Percentiles rank a stretch among this genome's conserved stretches.
Conservation (phyloP, 2,888 invertebrate genomes). For the Melangyna quadrimaculata region DNA sequence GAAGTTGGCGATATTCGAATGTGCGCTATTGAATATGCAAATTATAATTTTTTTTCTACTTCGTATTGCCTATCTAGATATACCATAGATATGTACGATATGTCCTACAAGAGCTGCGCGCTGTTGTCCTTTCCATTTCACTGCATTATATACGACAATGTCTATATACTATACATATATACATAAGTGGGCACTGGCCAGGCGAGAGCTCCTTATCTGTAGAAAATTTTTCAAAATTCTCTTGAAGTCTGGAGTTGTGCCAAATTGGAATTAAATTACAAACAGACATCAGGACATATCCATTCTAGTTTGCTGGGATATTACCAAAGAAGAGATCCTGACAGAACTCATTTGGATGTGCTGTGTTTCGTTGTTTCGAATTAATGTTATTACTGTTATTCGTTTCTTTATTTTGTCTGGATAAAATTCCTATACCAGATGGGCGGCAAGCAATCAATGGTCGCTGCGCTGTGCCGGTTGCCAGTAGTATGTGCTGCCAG, state of each 20-base stretch:
- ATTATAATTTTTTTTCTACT: constrained; percentile 32
- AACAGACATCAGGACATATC: constrained; percentile 69
- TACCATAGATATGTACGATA: no score
- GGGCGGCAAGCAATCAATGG: constrained; percentile 38
- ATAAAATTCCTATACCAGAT: constrained; percentile 25
- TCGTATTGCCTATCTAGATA: background rate
- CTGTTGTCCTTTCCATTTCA: constrained; percentile 61
- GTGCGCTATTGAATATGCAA: constrained; percentile 67
- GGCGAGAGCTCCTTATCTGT: constrained; percentile 39
- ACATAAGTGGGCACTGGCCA: constrained; percentile 25
- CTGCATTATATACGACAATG: constrained; percentile 23
- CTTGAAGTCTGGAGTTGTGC: constrained; percentile 63
- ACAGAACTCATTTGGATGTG: constrained; percentile 62
- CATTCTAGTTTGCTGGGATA: constrained; percentile 54
- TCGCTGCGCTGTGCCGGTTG: constrained; percentile 18
- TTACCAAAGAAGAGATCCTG: constrained; percentile 54
- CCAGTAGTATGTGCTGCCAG: no score
- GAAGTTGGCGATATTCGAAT: constrained; percentile 56
- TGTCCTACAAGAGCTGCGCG: no score
- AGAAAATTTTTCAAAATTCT: constrained; percentile 40
- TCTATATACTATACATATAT: no score
- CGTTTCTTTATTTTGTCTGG: background rate
- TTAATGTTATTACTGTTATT: constrained; percentile 67
- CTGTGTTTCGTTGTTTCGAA: constrained; percentile 68
- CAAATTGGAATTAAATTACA: constrained; percentile 71